Conservation (phyloP, 2,113 vertebrate genomes). For the Myiagra hebetior region DNA sequence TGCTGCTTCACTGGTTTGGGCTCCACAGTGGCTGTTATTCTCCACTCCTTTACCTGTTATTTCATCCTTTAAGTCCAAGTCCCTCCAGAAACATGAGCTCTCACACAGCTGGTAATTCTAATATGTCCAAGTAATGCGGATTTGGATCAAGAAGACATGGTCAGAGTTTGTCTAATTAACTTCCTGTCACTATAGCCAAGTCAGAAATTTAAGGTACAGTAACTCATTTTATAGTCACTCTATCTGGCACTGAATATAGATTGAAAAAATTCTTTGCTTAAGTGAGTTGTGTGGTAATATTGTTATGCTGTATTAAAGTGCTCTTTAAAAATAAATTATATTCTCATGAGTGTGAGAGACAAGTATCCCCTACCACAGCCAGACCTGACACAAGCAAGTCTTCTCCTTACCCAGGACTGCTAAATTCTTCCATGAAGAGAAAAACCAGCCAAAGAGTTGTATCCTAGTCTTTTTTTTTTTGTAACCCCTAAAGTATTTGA, state of each 20-base stretch:
- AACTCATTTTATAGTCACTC: slow-evolving; percentile 62
- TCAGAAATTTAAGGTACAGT: slow-evolving; percentile 44
- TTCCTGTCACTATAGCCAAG: slow-evolving; percentile 53
- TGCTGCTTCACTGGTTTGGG: background rate
- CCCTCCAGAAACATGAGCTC: background rate
- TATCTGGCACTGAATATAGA: slow-evolving; percentile 59
- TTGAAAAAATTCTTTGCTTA: slow-evolving; percentile 63
- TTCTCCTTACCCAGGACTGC: background rate
- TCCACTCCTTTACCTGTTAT: background rate
- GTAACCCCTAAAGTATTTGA: background rate
- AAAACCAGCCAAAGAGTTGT: background rate
- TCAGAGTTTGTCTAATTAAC: slow-evolving; percentile 62
- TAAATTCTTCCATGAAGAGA: background rate
- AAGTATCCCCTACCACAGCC: background rate
- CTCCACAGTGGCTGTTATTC: background rate
- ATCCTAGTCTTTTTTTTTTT: background rate
- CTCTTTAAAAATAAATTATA: slow-evolving; percentile 55
- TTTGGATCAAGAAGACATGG: slow-evolving; percentile 26
- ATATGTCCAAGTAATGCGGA: background rate
- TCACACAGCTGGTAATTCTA: background rate
- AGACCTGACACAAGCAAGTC: background rate
- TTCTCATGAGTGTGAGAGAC: background rate
- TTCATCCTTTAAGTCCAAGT: background rate
- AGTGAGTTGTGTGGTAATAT: slow-evolving; percentile 58
- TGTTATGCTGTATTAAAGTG: slow-evolving; percentile 57